Evolutionary conservation across 2,113 vertebrate species (phyloP).

Genomic region (Coturnix japonica): DNA sequence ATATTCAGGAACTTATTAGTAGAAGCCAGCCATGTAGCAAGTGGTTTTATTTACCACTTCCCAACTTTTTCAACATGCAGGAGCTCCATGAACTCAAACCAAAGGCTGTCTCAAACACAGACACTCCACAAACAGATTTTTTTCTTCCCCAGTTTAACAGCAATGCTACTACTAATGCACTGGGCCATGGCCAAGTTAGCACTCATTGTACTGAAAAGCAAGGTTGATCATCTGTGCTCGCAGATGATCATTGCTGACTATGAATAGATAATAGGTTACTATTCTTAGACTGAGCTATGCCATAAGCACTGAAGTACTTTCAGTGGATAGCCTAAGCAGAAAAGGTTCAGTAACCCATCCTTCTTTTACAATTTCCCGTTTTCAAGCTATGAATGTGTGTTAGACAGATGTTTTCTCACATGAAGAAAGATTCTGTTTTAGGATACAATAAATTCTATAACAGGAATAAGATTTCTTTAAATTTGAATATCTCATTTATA

Average conservation of each 20-base stretch:
- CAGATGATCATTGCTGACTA: background rate
- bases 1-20: background rate
- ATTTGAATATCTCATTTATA: background rate
- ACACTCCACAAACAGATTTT: background rate
- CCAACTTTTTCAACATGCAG: background rate
- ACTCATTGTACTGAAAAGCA: background rate
- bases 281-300: background rate
- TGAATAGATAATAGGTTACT: background rate
- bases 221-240: background rate
- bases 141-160: background rate
- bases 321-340: background rate
- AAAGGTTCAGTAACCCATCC: background rate
- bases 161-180: background rate
- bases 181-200: background rate
- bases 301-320: background rate
- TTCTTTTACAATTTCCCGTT: slow-evolving; percentile 16
- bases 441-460: background rate
- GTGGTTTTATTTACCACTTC: background rate
- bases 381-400: slow-evolving; percentile 2
- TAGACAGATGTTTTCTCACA: slow-evolving; percentile 29
- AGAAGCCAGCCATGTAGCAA: background rate
- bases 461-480: background rate
- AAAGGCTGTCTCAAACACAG: background rate
- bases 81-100: background rate
- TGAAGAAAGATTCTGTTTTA: background rate